Conservation (phyloP, 2,797 vertebrate genomes). For the Lutjanus campechanus region DNA sequence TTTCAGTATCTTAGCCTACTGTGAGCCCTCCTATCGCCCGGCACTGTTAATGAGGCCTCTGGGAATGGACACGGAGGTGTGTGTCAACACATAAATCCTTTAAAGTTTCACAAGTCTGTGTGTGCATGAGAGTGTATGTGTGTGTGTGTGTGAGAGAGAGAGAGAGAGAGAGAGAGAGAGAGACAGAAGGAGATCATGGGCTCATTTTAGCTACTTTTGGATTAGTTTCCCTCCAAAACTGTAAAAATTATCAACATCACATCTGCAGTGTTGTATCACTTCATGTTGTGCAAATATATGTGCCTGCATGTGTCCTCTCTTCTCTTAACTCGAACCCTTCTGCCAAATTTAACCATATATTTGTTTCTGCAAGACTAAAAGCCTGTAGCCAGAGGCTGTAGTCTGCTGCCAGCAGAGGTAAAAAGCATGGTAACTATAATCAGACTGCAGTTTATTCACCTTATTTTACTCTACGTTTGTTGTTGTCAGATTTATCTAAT, state of each 20-base stretch:
- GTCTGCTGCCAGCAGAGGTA: not conserved
- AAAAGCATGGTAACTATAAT: not conserved
- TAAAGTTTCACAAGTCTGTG: slow-evolving; percentile 55
- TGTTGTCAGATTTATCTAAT: slow-evolving; percentile 1
- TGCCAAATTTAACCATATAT: slow-evolving; percentile 1
- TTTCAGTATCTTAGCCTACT: slow-evolving; percentile 70
- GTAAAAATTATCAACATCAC: slow-evolving; percentile 46
- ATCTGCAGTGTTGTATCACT: slow-evolving; percentile 50
- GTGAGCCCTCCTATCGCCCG: slow-evolving; percentile 64
- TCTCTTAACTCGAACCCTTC: not conserved
- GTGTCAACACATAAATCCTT: slow-evolving; percentile 68
- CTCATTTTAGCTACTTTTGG: slow-evolving; percentile 34
- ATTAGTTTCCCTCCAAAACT: slow-evolving; percentile 40
- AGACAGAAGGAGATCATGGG: slow-evolving; percentile 13
- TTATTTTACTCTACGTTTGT: not conserved
- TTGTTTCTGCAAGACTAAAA: not conserved
- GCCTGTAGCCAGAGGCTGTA: not conserved
- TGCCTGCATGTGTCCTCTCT: slow-evolving; percentile 3
- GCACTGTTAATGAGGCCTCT: slow-evolving; percentile 83
- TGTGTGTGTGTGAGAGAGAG: slow-evolving; percentile 9
- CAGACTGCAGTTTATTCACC: not conserved
- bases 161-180: not conserved
- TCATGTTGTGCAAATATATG: not conserved
- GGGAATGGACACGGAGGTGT: slow-evolving; percentile 76
- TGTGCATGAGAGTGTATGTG: slow-evolving; percentile 13